Conservation (phyloP, 37 sponge, comb jelly and placozoan genomes). For the Tethya wilhelma region DNA sequence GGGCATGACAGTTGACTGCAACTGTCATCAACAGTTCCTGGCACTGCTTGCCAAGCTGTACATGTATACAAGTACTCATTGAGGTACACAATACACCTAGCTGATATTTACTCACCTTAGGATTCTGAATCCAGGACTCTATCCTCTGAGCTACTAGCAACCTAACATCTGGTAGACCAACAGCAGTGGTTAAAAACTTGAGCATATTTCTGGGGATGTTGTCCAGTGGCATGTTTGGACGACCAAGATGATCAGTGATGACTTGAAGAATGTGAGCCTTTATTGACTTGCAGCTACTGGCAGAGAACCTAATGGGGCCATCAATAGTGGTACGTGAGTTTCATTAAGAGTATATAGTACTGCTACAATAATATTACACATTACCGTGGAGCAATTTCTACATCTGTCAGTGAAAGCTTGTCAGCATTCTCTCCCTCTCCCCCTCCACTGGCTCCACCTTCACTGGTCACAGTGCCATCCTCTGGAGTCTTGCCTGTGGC, state of each 20-base stretch:
- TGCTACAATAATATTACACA: background rate
- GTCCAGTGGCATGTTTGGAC: constrained; percentile 50
- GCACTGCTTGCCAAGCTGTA: constrained; percentile 60
- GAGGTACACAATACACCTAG: background rate
- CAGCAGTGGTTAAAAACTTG: constrained; percentile 56
- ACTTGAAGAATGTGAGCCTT: constrained; percentile 52
- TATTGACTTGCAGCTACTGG: constrained; percentile 22
- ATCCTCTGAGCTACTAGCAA: constrained; percentile 69
- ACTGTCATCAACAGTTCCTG: constrained; percentile 72
- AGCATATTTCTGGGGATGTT: constrained; percentile 55
- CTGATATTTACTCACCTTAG: constrained; percentile 58
- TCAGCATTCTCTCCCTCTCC: constrained; percentile 7
- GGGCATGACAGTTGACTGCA: constrained; percentile 49
- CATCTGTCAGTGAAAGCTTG: background rate
- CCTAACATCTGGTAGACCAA: constrained; percentile 69
- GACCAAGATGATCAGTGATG: constrained; percentile 61
- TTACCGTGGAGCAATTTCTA: constrained; percentile 37
- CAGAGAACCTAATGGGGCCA: constrained; percentile 58
- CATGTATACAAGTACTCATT: background rate
- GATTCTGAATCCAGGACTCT: constrained; percentile 86
- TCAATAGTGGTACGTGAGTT: background rate
- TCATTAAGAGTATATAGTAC: background rate
- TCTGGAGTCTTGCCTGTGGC: background rate
- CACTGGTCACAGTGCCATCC: background rate
- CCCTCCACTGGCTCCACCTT: constrained; percentile 5